Evolutionary conservation across 2,113 vertebrate genomes (phyloP).

Genomic region (Pomatostomus ruficeps): DNA sequence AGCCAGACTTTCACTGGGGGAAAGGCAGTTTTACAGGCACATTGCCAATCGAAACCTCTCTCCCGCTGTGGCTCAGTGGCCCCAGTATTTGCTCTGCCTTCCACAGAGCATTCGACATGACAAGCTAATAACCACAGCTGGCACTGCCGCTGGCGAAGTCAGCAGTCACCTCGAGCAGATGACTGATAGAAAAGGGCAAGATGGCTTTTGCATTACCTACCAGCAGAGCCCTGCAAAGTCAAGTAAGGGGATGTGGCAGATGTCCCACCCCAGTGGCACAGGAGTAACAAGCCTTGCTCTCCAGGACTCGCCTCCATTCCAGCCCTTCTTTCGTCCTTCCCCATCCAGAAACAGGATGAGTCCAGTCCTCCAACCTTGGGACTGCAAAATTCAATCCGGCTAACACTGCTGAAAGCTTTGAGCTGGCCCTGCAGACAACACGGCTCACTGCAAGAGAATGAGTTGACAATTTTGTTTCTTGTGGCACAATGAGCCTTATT

Average conservation of each 20-base stretch:
- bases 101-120: not conserved
- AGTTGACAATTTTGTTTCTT: slow-evolving; percentile 35
- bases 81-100: not conserved
- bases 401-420: not conserved
- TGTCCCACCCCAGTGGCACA: not conserved
- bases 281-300: not conserved
- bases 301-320: slow-evolving; percentile 1
- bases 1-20: not conserved
- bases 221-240: slow-evolving; percentile 24
- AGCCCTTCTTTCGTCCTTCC: slow-evolving; percentile 37
- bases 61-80: not conserved
- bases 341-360: not conserved
- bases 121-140: slow-evolving; percentile 48
- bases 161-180: slow-evolving; percentile 11
- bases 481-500: slow-evolving; percentile 48
- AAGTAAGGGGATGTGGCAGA: slow-evolving; percentile 17
- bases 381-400: not conserved
- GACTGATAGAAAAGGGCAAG: not conserved
- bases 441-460: not conserved
- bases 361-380: not conserved
- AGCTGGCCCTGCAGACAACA: not conserved
- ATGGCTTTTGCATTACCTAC: not conserved
- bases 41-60: not conserved
- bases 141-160: not conserved
- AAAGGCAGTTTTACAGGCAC: not conserved